Evolutionary conservation across 2,888 invertebrate genomes (phyloP).

Genomic region (Tetranychus piercei): DNA sequence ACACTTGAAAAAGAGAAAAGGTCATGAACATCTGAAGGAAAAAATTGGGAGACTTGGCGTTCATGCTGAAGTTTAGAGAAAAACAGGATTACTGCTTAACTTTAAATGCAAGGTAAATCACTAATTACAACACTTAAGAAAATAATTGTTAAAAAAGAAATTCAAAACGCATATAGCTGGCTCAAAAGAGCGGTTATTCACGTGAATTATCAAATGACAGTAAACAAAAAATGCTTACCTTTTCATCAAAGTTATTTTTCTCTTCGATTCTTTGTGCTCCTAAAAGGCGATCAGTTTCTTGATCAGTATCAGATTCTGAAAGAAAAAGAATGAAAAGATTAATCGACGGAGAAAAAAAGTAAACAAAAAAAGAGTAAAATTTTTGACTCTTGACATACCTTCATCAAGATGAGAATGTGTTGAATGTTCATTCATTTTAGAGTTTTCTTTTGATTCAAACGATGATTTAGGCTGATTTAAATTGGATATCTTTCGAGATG

Average conservation of each 20-base stretch:
- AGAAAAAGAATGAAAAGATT: background rate
- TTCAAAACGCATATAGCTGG: too few species aligned
- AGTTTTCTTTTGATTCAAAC: background rate
- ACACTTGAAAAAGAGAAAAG: too few species aligned
- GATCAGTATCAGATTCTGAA: conserved; percentile 54
- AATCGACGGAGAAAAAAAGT: background rate
- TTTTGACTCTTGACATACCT: background rate
- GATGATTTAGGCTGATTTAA: background rate
- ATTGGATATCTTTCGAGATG: background rate
- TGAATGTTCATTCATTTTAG: background rate
- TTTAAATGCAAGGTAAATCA: too few species aligned
- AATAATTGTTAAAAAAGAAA: too few species aligned
- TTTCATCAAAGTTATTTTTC: conserved; percentile 28
- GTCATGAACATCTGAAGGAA: too few species aligned
- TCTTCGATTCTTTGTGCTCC: conserved; percentile 59
- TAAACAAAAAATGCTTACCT: conserved; percentile 24
- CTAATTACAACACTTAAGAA: too few species aligned
- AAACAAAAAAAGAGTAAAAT: conserved; percentile 4
- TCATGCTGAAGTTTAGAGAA: too few species aligned
- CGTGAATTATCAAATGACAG: background rate
- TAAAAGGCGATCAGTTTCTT: conserved; percentile 85
- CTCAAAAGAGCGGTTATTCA: background rate
- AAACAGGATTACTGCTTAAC: too few species aligned
- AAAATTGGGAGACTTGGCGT: too few species aligned
- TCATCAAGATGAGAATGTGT: conserved; percentile 7